A percentile compares a stretch with the other conserved stretches of the same genome.
Conservation (phyloP, 1,140 invertebrate genomes). For the Drosophila obscura region DNA sequence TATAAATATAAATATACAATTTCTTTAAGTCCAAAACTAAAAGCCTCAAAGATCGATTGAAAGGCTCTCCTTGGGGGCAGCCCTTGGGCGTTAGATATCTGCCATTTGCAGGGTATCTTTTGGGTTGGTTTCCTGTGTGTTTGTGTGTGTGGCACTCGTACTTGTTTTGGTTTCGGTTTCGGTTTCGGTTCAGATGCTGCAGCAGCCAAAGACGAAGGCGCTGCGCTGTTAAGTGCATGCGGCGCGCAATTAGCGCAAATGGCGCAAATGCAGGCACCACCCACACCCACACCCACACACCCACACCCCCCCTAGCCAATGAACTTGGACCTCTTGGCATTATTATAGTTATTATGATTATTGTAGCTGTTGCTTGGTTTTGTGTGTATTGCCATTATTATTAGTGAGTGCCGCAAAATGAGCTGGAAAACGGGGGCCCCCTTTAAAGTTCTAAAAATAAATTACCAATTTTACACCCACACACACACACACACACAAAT, state of each 20-base stretch:
- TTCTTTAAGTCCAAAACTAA: too few species aligned
- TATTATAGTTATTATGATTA: conserved; percentile 50
- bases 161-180: conserved; percentile 6
- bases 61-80: too few species aligned
- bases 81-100: too few species aligned
- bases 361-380: conserved; percentile 23
- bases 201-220: conserved; percentile 44
- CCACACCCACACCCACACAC: not conserved
- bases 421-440: too few species aligned
- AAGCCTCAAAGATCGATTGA: too few species aligned
- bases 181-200: conserved; percentile 2
- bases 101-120: too few species aligned
- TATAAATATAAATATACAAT: too few species aligned
- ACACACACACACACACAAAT: too few species aligned
- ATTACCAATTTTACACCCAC: too few species aligned
- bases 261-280: conserved; percentile 40
- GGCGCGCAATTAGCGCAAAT: conserved; percentile 60
- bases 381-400: conserved; percentile 31
- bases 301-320: not conserved
- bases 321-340: conserved; percentile 22
- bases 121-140: too few species aligned
- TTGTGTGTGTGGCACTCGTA: too few species aligned
- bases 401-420: conserved; percentile 11
- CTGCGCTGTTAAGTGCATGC: conserved; percentile 62
- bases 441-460: too few species aligned